Percentiles rank a stretch among this genome's conserved stretches.
Conservation (phyloP, 2,797 vertebrate species). For the Vultur gryphus region DNA sequence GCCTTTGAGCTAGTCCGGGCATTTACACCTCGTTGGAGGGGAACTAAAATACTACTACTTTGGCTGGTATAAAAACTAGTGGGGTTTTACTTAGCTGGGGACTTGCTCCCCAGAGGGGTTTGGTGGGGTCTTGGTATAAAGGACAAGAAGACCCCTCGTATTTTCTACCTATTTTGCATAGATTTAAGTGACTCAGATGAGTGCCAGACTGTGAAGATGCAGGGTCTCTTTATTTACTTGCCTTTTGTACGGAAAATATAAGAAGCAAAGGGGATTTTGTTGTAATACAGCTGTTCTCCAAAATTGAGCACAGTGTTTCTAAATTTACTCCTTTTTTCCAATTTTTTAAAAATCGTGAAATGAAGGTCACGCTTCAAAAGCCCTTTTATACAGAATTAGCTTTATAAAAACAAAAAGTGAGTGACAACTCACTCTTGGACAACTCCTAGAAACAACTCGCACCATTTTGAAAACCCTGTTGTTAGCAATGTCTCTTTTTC, state of each 20-base stretch:
- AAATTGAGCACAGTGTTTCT: constrained; percentile 1
- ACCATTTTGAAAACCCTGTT: neutral
- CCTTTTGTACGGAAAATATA: constrained; percentile 43
- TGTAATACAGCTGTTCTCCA: constrained; percentile 19
- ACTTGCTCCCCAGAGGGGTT: neutral
- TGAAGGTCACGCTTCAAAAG: neutral
- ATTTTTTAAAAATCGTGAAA: neutral
- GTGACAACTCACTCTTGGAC: neutral
- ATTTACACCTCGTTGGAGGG: neutral
- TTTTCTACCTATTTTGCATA: neutral
- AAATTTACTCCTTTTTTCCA: neutral
- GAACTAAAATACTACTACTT: neutral
- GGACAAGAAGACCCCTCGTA: neutral
- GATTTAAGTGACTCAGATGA: neutral
- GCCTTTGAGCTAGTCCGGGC: neutral
- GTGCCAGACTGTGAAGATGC: neutral
- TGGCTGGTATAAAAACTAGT: neutral
- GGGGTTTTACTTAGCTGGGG: neutral
- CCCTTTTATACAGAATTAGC: constrained; percentile 19
- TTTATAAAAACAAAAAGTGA: constrained; percentile 13
- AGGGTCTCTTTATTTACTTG: constrained; percentile 45
- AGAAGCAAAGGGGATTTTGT: constrained; percentile 32
- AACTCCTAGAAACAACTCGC: neutral
- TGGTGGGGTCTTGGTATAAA: neutral
- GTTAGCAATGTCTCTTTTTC: neutral